Conservation (phyloP, 2,113 vertebrate genomes). For the Osmerus mordax region DNA sequence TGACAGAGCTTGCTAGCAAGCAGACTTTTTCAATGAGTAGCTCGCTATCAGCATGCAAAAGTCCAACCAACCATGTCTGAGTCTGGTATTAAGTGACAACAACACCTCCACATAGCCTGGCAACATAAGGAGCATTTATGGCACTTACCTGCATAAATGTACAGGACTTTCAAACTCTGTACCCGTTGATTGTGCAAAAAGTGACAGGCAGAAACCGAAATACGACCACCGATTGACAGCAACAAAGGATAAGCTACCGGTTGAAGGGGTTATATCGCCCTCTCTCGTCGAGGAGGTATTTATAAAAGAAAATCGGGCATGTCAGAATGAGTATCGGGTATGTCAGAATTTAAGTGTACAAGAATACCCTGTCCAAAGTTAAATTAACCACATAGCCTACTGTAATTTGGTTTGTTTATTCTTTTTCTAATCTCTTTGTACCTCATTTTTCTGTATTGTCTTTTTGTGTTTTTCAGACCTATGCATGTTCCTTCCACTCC, state of each 20-base stretch:
- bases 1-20: neutral
- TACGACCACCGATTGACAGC: neutral
- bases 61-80: conserved; percentile 9
- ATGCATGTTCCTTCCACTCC: neutral
- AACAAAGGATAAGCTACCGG: neutral
- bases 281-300: conserved; percentile 37
- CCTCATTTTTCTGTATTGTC: neutral
- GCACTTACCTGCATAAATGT: conserved; percentile 58
- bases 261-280: conserved; percentile 8
- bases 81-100: neutral
- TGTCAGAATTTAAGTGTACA: neutral
- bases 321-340: too few species aligned
- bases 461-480: neutral
- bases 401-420: neutral
- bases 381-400: neutral
- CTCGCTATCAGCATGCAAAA: neutral
- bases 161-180: conserved; percentile 26
- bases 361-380: neutral
- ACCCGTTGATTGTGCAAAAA: neutral
- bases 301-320: too few species aligned
- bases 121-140: neutral
- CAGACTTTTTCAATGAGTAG: neutral
- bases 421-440: neutral
- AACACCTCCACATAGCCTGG: neutral
- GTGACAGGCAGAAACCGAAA: neutral